Evolutionary conservation across 2,113 vertebrate genomes (phyloP).

Genomic region (Ptilorrhoa leucosticta): DNA sequence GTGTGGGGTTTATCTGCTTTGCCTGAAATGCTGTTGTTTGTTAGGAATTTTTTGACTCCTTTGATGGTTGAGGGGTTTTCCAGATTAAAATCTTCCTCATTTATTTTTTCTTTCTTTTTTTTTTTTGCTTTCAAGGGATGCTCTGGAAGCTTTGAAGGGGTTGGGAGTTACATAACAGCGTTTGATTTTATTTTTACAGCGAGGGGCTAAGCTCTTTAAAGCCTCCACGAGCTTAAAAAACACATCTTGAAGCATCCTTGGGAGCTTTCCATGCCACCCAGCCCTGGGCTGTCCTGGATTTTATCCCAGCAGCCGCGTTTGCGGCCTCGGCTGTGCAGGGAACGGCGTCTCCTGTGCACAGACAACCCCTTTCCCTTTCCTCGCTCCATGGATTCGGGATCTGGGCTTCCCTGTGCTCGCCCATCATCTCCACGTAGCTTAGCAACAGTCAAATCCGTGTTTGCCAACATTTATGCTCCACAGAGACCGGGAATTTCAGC

Average conservation of each 20-base stretch:
- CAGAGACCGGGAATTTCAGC: rapidly evolving
- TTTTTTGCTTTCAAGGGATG: background rate
- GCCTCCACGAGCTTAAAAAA: background rate
- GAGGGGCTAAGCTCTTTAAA: background rate
- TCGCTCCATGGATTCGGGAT: background rate
- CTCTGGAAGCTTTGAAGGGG: background rate
- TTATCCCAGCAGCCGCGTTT: background rate
- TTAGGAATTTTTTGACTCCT: background rate
- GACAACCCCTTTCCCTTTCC: background rate
- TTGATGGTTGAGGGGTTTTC: background rate
- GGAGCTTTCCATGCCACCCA: background rate
- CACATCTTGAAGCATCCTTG: background rate
- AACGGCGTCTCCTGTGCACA: rapidly evolving
- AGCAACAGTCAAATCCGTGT: background rate
- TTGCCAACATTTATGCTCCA: background rate
- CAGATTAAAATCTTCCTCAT: background rate
- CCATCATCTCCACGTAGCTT: background rate
- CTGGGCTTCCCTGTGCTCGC: rapidly evolving
- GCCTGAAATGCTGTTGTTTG: background rate
- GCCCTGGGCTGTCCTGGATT: background rate
- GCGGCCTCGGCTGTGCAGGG: rapidly evolving
- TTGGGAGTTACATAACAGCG: background rate
- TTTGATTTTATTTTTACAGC: background rate
- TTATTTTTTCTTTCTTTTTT: background rate
- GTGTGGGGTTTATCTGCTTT: background rate